phyloP scores from a whole-genome alignment of 2,888 invertebrate genomes.

The Steinernema carpocapsae region DNA sequence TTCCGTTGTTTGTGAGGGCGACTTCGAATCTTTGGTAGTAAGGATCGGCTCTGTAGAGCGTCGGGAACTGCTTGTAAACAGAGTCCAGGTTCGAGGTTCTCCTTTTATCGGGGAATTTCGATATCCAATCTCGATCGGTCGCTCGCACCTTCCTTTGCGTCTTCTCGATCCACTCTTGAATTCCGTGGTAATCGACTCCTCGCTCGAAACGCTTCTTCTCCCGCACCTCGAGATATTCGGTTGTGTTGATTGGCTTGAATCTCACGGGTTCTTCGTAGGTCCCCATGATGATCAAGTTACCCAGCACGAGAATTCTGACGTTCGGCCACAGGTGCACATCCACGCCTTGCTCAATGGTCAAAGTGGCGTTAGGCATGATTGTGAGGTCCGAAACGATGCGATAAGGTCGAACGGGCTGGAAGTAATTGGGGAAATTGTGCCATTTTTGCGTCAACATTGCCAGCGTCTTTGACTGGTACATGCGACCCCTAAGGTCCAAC shows the following conservation, averaged over 20 bases:
- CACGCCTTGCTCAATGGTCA: constrained; percentile 83
- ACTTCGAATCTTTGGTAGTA: constrained; percentile 64
- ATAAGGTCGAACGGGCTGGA: constrained; percentile 54
- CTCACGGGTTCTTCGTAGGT: constrained; percentile 74
- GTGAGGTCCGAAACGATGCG: constrained; percentile 87
- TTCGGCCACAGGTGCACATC: constrained; percentile 91
- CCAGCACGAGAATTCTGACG: constrained; percentile 78
- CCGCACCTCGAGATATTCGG: constrained; percentile 58
- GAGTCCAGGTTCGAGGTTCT: constrained; percentile 45
- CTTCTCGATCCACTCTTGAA: too few species aligned
- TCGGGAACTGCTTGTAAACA: constrained; percentile 64
- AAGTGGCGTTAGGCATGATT: constrained; percentile 88
- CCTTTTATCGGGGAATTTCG: constrained; percentile 35
- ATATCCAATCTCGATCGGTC: constrained; percentile 35
- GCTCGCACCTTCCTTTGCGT: constrained; percentile 41
- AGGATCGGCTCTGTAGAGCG: constrained; percentile 63
- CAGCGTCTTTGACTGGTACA: constrained; percentile 62
- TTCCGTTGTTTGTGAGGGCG: constrained; percentile 53
- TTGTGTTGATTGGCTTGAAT: constrained; percentile 68
- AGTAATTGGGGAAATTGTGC: constrained; percentile 60
- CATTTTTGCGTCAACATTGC: constrained; percentile 57
- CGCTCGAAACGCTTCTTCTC: constrained; percentile 39
- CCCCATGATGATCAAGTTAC: constrained; percentile 84
- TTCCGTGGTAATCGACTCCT: too few species aligned
- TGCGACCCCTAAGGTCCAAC: constrained; percentile 65